Base-by-base conservation (phyloP, 1,140 invertebrate genomes). In the Ceratosolen fusciceps region DNA sequence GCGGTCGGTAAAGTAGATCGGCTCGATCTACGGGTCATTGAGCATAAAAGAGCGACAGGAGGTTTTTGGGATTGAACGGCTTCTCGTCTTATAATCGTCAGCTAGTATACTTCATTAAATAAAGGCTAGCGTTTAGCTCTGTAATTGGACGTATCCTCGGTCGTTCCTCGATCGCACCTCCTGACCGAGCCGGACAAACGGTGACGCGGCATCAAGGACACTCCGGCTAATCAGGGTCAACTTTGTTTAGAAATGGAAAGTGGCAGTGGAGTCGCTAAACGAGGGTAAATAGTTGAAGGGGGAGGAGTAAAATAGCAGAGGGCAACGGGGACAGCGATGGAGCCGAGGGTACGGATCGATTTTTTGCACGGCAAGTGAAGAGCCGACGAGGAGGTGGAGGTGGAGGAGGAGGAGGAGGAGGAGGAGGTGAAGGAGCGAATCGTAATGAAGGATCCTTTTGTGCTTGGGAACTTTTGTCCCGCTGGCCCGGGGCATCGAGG, bases 401-500 rank as follows among this genome's bases (percentile, higher is more conserved):
- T 39, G 77, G 67, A 81, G 70, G 54, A 58, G 37, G 37, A 31
- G n/a, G 2, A 72, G 34, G 26, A 37, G 37, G 56, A 34, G 39
- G 4, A 1, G 0, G 52, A n/a, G 65, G 47, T 39, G 76, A n/a
- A 77, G 54, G 52, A 56, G 43, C 26, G 16, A 24, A 24, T 16
- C 56, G 70, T 83, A 83, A 83, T 84, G 83, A 83, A 84, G 80
- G 80, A 79, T 70, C 77, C 65, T 70, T 83, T 82, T 83, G 78
- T 84, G 67, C 54, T 62, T 37, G 43, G 29, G 21, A 29, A 76
- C 49, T 62, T 65, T 81, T 73, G 71, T 80, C n/a, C 29, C 74
- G 52, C 60, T 47, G 52, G 29, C n/a, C n/a, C n/a, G n/a, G n/a
- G n/a, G n/a, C n/a, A n/a, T n/a, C n/a, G n/a, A n/a, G n/a, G n/a